Conservation (phyloP, 2,113 vertebrate genomes). For the Sinocyclocheilus anshuiensis region DNA sequence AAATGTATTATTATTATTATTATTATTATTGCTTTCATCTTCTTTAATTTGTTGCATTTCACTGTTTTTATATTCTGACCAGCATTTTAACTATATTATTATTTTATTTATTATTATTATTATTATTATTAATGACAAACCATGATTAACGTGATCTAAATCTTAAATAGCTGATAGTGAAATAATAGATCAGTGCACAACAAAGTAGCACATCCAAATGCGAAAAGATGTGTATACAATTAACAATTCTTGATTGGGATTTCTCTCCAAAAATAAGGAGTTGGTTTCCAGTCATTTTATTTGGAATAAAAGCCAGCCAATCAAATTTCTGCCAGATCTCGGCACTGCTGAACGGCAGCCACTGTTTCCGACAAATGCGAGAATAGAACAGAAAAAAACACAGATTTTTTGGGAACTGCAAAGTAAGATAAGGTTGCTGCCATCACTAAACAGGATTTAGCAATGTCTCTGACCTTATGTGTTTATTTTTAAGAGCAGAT, state of each 20-base stretch:
- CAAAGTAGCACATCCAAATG: background rate
- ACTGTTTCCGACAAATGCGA: background rate
- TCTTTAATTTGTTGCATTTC: too few species aligned
- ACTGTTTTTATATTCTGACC: too few species aligned
- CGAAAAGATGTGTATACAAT: background rate
- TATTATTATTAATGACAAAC: too few species aligned
- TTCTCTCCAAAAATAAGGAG: background rate
- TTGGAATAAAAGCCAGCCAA: background rate
- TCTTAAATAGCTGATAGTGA: background rate
- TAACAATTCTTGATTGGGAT: background rate
- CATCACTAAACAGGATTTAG: background rate
- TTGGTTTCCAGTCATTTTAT: background rate
- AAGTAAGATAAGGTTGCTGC: background rate
- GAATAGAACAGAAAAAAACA: background rate
- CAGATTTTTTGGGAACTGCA: background rate
- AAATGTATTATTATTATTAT: too few species aligned
- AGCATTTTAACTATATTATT: background rate
- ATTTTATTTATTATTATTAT: background rate
- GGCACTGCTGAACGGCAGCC: background rate
- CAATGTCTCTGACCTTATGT: slow-evolving; percentile 1
- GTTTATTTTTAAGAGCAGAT: background rate
- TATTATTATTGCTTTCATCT: too few species aligned
- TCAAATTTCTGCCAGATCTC: background rate
- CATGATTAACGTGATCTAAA: background rate
- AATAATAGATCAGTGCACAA: background rate